phyloP scores from a whole-genome alignment of 2,113 vertebrate genomes.

The Tylochromis polylepis region DNA sequence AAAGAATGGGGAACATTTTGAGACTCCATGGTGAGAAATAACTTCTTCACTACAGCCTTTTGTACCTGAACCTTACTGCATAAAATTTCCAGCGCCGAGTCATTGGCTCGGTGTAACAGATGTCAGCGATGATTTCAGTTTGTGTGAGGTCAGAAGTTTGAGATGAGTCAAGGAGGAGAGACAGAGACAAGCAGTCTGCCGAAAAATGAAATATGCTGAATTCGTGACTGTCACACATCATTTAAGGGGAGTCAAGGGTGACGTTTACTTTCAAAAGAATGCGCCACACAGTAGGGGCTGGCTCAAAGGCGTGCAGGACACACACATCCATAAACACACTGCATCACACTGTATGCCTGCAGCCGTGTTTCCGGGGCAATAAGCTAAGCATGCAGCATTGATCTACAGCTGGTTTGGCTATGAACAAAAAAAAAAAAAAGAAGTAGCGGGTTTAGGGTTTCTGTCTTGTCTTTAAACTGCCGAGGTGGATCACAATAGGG shows the following conservation, averaged over 20 bases:
- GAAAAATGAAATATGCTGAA: conserved; percentile 2
- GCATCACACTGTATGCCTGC: not conserved
- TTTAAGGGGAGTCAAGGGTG: conserved; percentile 15
- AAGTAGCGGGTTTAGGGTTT: not conserved
- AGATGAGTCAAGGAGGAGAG: not conserved
- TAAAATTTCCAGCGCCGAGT: not conserved
- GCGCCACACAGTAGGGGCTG: not conserved
- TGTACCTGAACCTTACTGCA: not conserved
- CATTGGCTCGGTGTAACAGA: not conserved
- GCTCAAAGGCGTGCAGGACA: not conserved
- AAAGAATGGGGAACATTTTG: not conserved
- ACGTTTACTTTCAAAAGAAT: conserved; percentile 24
- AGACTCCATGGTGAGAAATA: not conserved
- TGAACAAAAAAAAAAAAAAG: not conserved
- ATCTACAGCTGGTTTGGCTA: not conserved
- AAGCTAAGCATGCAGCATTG: not conserved
- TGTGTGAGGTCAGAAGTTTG: not conserved
- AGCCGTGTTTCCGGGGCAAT: not conserved
- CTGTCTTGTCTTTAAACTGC: conserved; percentile 23
- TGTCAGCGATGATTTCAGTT: conserved; percentile 19
- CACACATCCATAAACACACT: conserved; percentile 13
- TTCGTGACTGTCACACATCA: conserved; percentile 25
- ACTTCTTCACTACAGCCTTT: not conserved
- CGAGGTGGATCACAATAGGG: conserved; percentile 15
- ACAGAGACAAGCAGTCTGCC: not conserved